Evolutionary conservation across 2,888 invertebrate species (phyloP), one percentile per base, ranked within the genome.

Genomic region (Fragum whitleyi): DNA sequence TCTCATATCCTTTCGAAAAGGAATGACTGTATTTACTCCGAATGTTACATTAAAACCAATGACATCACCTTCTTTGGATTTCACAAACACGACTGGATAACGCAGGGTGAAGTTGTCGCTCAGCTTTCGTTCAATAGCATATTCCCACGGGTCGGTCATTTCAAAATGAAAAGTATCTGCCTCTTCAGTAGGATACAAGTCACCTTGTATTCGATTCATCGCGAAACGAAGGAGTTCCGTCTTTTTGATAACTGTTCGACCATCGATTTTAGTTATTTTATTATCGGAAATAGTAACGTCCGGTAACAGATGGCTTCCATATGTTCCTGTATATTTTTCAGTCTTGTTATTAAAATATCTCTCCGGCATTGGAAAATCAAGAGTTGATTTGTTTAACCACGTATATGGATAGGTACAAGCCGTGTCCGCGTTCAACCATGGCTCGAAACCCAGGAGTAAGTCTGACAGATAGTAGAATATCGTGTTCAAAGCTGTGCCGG

Each of bases 91-190:
- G 16, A 78, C 51, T 1, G 65, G 61, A 21, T 68, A 76, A 36
- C 29, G 68, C 0, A 51, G 21, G 1, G 74, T 71, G n/a, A 53
- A 62, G 2, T 72, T 70, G 21, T 77, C 73, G 39, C 19, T 68
- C 2, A 72, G 14, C 1, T 59, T 55, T 19, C 72, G 59, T 47
- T 80, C 78, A 11, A 80, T 61, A 0, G 80, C 85, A 67, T 73
- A 80, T 57, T 85, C 85, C 85, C 82, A 85, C 5, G 85, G 85
- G 0, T 77, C 72, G 1, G 61, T 62, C 55, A 85, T 69, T 57
- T 78, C 59, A 28, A 85, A 74, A 19, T 51, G 19, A 57, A 85
- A 81, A 2, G 39, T 29, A 16, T 75, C 69, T 7, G 7, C 32
- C 1, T 72, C 32, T 36, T 57, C 47, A 3, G 71, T 74, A 19